These are phyloP conservation scores for Caenorhabditis sp. DNA, from an alignment of 2,888 invertebrate species.

Conservation along the genomic window DNA sequence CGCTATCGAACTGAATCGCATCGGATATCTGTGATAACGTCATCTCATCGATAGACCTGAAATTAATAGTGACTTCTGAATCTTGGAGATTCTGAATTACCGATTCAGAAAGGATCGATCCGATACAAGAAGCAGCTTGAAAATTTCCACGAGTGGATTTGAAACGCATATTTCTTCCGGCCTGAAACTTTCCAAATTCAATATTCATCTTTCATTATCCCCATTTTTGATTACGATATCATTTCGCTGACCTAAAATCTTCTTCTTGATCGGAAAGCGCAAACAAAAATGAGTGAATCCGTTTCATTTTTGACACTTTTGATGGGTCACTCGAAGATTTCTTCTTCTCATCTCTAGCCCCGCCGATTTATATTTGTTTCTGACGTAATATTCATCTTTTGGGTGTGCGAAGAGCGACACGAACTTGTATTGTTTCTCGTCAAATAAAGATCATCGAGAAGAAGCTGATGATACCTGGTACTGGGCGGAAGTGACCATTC, in stretches of 20 bases:
- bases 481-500: conserved; percentile 21
- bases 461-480: conserved; percentile 23
- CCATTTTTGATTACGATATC: neutral
- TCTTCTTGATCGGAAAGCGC: conserved; percentile 21
- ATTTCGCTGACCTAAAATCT: neutral
- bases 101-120: conserved; percentile 77
- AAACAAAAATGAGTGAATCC: conserved; percentile 41
- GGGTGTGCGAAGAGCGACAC: conserved; percentile 21
- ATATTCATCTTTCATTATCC: neutral
- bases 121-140: conserved; percentile 78
- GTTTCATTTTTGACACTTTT: conserved; percentile 65
- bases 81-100: neutral
- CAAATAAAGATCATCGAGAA: conserved; percentile 16
- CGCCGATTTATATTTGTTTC: conserved; percentile 30
- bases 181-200: conserved; percentile 70
- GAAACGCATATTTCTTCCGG: conserved; percentile 81
- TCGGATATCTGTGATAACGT: conserved; percentile 79
- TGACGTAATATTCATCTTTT: conserved; percentile 59
- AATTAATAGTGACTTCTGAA: neutral
- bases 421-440: conserved; percentile 58
- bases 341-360: neutral
- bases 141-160: conserved; percentile 82
- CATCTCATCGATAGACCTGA: conserved; percentile 78
- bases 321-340: conserved; percentile 58
- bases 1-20: conserved; percentile 78